Base-by-base conservation (phyloP, 2,113 vertebrate genomes). In the Glareola pratincola region DNA sequence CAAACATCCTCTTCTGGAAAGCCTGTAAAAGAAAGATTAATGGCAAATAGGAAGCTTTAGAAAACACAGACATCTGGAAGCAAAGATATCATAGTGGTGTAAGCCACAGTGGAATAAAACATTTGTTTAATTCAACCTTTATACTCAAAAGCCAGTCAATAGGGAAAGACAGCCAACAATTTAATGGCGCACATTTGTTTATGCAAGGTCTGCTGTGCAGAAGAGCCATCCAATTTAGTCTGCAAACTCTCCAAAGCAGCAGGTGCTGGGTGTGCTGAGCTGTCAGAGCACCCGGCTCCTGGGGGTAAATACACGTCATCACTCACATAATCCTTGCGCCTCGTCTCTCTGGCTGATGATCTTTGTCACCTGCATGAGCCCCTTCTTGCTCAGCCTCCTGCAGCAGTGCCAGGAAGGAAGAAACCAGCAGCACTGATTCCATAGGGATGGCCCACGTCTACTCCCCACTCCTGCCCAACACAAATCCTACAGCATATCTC, bases 41-140 rank as follows among this genome's bases (percentile, higher is more conserved):
- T 87, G 57, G 57, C 62, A 95, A 94, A 90, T 77, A 94, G 87
- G 67, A 92, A 90, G 84, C 89, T 95, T 97, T 83, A 95, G 81
- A 96, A 97, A 96, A 92, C 74, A 68, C 2, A 7, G 77, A 96
- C 95, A 97, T 96, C 95, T 97, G 97, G 97, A 95, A 96, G 71
- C 79, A 77, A 95, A 95, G 97, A 96, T 97, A 96, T 78, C 76
- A 68, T 48, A 92, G 59, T 82, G 69, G 84, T 80, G 77, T 91
- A 96, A 97, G 26, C 74, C 94, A 90, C 91, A 69, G 77, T 88
- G 89, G 91, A 97, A 97, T 92, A 88, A 88, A 97, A 82, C 86
- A 88, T 94, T 92, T 95, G 62, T 83, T 95, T 92, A 95, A 92
- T 96, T 94, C 92, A 96, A 85, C 74, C 54, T 96, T 96, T 90